These are phyloP conservation scores for Drosophila affinis DNA, from an alignment of 2,888 invertebrate species.

Conservation along the genomic window DNA sequence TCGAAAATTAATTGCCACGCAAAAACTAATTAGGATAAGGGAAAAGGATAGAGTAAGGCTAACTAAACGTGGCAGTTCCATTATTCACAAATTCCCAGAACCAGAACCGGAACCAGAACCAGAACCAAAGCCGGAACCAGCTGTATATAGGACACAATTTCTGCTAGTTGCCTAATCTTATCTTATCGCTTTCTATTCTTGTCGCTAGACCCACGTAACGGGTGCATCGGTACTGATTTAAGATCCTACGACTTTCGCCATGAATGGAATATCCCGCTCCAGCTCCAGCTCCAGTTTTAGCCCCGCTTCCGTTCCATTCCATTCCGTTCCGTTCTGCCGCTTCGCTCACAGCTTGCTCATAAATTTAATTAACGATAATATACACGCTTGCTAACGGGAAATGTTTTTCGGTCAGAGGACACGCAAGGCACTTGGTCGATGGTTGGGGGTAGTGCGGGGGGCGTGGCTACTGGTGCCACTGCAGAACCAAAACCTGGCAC, in stretches of 20 bases:
- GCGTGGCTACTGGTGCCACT: too few species aligned
- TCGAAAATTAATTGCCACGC: slow-evolving; percentile 49
- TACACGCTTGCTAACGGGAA: slow-evolving; percentile 28
- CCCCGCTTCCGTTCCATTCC: neutral
- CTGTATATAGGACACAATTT: too few species aligned
- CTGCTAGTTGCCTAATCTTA: too few species aligned
- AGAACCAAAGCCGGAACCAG: too few species aligned
- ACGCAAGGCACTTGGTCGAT: slow-evolving; percentile 5
- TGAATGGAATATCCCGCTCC: neutral
- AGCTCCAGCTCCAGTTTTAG: too few species aligned
- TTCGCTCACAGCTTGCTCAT: slow-evolving; percentile 29
- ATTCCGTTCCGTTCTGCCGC: neutral
- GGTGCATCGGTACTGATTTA: too few species aligned
- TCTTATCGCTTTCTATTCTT: too few species aligned
- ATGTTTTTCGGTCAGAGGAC: slow-evolving; percentile 28
- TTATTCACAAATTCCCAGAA: too few species aligned
- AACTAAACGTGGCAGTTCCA: slow-evolving; percentile 3
- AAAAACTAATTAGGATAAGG: slow-evolving; percentile 29
- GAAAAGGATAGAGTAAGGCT: neutral
- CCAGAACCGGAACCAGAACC: too few species aligned
- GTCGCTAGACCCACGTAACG: too few species aligned
- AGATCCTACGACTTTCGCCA: neutral
- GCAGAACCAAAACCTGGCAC: neutral
- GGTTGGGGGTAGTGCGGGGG: neutral
- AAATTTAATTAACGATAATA: slow-evolving; percentile 58